Conservation (phyloP, 2,797 vertebrate species). For the Chiloscyllium punctatum region DNA sequence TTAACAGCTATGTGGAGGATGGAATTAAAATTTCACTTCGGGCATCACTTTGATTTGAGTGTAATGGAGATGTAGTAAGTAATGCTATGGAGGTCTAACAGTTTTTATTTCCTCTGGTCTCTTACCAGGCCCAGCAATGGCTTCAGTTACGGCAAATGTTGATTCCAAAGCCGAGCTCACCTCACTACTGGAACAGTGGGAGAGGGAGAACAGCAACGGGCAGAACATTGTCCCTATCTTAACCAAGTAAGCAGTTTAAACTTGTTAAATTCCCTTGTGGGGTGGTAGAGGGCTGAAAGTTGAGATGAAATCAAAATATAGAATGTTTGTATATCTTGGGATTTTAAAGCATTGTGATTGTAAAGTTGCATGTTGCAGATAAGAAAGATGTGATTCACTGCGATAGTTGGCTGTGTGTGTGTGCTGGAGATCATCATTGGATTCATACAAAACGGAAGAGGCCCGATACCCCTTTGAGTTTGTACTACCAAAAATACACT, state of each 20-base stretch:
- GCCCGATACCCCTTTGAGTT: too few relatives aligned
- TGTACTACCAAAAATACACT: too few relatives aligned
- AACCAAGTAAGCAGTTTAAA: conserved; percentile 68
- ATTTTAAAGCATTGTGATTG: not conserved
- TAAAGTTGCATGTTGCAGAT: not conserved
- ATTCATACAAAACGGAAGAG: too few relatives aligned
- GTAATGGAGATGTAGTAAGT: not conserved
- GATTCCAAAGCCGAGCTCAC: conserved; percentile 98
- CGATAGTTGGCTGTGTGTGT: not conserved
- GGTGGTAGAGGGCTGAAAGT: not conserved
- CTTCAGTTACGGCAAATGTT: conserved; percentile 67
- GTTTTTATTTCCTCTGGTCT: not conserved
- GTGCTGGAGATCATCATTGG: not conserved
- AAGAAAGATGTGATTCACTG: not conserved
- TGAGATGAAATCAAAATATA: not conserved
- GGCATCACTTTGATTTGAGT: not conserved
- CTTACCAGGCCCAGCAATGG: conserved; percentile 35
- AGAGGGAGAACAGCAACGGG: conserved; percentile 82
- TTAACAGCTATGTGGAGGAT: not conserved
- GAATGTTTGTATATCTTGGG: not conserved
- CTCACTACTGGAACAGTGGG: conserved; percentile 91
- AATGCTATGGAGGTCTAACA: not conserved
- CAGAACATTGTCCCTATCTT: conserved; percentile 86
- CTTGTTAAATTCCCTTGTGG: not conserved
- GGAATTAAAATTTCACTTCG: conserved; percentile 1